These are phyloP conservation scores for Megathymus violae DNA, from an alignment of 1,140 invertebrate genomes.

Conservation along the genomic window DNA sequence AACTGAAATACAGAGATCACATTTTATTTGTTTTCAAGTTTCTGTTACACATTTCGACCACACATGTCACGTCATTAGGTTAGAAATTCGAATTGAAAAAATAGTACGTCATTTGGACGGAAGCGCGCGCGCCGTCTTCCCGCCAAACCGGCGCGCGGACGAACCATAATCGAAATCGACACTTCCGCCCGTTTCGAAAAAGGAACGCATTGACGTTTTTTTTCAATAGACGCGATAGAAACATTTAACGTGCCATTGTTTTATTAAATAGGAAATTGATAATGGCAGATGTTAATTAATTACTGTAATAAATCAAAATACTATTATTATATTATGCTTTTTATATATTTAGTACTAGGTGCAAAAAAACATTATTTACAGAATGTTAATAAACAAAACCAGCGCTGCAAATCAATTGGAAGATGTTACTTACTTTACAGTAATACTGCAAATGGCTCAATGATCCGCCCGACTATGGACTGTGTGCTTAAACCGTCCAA, in stretches of 20 bases:
- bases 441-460: too few species aligned
- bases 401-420: too few species aligned
- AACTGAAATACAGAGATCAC: too few species aligned
- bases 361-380: too few species aligned
- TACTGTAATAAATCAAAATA: neutral
- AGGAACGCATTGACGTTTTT: constrained; percentile 65
- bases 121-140: constrained; percentile 61
- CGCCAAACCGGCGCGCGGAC: constrained; percentile 64
- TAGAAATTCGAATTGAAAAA: constrained; percentile 27
- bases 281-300: constrained; percentile 38
- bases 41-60: constrained; percentile 9
- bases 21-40: constrained; percentile 5
- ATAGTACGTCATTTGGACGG: constrained; percentile 47
- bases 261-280: constrained; percentile 36
- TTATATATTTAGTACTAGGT: too few species aligned
- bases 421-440: too few species aligned
- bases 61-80: constrained; percentile 17
- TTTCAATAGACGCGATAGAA: constrained; percentile 41
- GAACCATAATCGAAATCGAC: constrained; percentile 76
- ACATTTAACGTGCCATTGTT: constrained; percentile 48
- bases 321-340: neutral
- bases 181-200: constrained; percentile 68
- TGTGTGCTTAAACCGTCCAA: too few species aligned
- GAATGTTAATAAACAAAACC: too few species aligned
- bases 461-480: too few species aligned